phyloP scores from a whole-genome alignment of 2,113 vertebrate species.

The Cinclus cinclus region DNA sequence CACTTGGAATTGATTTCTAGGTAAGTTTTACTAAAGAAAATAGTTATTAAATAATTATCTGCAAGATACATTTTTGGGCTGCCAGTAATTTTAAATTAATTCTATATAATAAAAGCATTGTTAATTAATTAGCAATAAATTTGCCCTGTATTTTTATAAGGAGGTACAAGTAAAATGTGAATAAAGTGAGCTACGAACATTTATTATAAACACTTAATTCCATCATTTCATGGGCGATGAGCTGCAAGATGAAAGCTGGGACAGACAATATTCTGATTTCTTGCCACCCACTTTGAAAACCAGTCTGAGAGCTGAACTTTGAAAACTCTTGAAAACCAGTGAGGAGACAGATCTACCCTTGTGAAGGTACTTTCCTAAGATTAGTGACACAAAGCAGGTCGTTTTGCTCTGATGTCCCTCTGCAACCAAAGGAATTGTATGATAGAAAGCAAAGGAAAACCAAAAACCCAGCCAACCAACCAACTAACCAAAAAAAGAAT shows the following conservation, averaged over 20 bases:
- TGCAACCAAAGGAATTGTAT: background rate
- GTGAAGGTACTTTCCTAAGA: background rate
- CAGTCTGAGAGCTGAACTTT: background rate
- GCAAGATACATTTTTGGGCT: background rate
- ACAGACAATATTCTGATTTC: background rate
- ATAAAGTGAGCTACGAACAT: background rate
- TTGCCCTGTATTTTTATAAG: background rate
- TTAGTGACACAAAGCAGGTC: background rate
- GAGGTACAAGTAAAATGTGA: background rate
- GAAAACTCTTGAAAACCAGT: background rate
- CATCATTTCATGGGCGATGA: background rate
- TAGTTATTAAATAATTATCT: background rate
- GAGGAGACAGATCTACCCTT: background rate
- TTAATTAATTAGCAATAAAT: background rate
- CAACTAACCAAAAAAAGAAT: background rate
- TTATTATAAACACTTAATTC: background rate
- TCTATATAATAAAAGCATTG: background rate
- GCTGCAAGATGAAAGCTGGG: background rate
- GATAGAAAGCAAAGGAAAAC: background rate
- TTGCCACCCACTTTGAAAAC: background rate
- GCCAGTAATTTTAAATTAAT: background rate
- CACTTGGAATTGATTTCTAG: background rate
- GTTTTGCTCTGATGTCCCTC: background rate
- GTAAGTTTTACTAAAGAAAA: background rate
- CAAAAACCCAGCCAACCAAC: accelerated